phyloP scores from a whole-genome alignment of 2,888 invertebrate genomes.

The Andrena bucephala region DNA sequence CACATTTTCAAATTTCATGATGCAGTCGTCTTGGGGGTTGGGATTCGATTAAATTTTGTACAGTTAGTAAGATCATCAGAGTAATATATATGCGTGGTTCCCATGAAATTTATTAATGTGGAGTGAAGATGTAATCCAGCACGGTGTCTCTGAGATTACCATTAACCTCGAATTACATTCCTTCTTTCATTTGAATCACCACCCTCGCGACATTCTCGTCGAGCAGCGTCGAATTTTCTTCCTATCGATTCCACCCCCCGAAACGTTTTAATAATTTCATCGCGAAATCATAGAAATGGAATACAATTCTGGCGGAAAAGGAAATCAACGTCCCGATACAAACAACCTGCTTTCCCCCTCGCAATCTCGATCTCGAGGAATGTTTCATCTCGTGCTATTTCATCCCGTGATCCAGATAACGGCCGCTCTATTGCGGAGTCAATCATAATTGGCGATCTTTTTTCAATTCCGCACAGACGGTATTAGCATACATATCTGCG shows the following conservation, averaged over 20 bases:
- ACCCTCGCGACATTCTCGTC: neutral
- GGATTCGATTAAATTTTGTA: too few species aligned
- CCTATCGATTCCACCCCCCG: too few species aligned
- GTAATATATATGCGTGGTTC: too few species aligned
- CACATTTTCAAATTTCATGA: too few species aligned
- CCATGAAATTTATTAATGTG: too few species aligned
- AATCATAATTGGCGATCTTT: conserved; percentile 84
- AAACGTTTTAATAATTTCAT: neutral
- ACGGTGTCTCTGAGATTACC: too few species aligned
- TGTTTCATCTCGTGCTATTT: conserved; percentile 53
- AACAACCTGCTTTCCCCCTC: conserved; percentile 25
- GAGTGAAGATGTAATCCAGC: too few species aligned
- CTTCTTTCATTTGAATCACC: too few species aligned
- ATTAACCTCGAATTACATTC: too few species aligned
- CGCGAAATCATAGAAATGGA: neutral
- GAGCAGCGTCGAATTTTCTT: neutral
- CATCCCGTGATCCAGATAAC: conserved; percentile 56
- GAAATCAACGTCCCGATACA: conserved; percentile 5
- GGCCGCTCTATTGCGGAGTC: conserved; percentile 65
- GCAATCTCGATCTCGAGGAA: conserved; percentile 8
- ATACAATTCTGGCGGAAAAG: neutral
- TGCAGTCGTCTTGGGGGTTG: too few species aligned
- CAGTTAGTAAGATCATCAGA: too few species aligned
- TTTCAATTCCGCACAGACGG: conserved; percentile 81
- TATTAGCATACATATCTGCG: conserved; percentile 83